phyloP scores from a whole-genome alignment of 2,888 invertebrate genomes.

The Acanthoscelides obtectus region DNA sequence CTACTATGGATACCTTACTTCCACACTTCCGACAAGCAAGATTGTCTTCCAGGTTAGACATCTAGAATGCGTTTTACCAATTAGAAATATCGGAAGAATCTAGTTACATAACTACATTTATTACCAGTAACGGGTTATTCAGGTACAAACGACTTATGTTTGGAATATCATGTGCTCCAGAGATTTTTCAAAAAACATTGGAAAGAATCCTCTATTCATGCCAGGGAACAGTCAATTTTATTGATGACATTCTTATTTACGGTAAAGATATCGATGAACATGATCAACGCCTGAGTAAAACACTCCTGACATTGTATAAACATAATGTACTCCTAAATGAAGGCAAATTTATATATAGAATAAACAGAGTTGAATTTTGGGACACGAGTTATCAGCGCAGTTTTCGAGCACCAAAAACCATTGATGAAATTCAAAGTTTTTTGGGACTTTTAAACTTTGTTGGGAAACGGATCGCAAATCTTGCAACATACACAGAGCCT shows the following conservation, averaged over 20 bases:
- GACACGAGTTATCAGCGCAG: constrained; percentile 9
- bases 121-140: too few relatives aligned
- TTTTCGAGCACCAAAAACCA: constrained; percentile 2
- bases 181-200: constrained; percentile 9
- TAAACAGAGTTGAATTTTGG: constrained; percentile 25
- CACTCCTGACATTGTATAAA: background rate
- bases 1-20: too few relatives aligned
- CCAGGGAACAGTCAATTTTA: constrained; percentile 5
- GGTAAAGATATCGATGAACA: constrained; percentile 6
- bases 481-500: constrained; percentile 19
- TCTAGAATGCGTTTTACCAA: too few relatives aligned
- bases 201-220: constrained; percentile 3
- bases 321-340: constrained; percentile 21
- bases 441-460: constrained; percentile 33
- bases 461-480: constrained; percentile 26
- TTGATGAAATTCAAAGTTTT: constrained; percentile 16
- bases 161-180: too few relatives aligned
- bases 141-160: too few relatives aligned
- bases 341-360: constrained; percentile 16
- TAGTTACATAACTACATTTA: too few relatives aligned
- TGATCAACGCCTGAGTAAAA: constrained; percentile 3
- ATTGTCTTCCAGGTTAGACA: too few relatives aligned
- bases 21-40: too few relatives aligned
- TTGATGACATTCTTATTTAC: constrained; percentile 11
- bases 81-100: too few relatives aligned